Conservation (phyloP, 2,888 invertebrate species). For the Bombyx huttoni region DNA sequence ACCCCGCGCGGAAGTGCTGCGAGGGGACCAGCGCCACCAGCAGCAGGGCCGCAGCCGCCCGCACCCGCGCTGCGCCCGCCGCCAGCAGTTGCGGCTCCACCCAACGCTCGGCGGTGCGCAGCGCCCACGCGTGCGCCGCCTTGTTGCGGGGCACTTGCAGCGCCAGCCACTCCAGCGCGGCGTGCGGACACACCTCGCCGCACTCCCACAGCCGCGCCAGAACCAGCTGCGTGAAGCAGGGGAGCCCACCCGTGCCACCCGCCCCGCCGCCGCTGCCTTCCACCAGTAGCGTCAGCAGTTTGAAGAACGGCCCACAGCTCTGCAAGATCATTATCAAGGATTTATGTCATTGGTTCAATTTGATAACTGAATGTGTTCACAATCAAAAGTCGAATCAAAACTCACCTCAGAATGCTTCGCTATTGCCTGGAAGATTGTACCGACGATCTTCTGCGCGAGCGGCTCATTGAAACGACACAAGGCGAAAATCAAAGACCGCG, state of each 20-base stretch:
- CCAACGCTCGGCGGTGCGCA: slow-evolving; percentile 94
- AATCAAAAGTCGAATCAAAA: background rate
- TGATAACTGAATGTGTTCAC: too few relatives aligned
- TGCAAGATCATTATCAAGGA: slow-evolving; percentile 27
- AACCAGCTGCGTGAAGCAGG: slow-evolving; percentile 92
- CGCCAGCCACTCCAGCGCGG: slow-evolving; percentile 93
- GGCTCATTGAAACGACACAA: slow-evolving; percentile 93
- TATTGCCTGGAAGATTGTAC: slow-evolving; percentile 92
- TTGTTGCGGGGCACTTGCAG: slow-evolving; percentile 89
- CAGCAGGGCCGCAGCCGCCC: slow-evolving; percentile 88
- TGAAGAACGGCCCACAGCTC: slow-evolving; percentile 93
- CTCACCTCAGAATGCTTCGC: slow-evolving; percentile 89
- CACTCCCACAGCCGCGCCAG: slow-evolving; percentile 91
- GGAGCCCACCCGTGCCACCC: slow-evolving; percentile 79
- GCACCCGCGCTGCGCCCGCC: slow-evolving; percentile 87
- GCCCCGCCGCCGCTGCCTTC: slow-evolving; percentile 79
- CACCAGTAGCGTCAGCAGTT: slow-evolving; percentile 88
- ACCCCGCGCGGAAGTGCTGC: slow-evolving; percentile 90
- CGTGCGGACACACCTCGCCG: slow-evolving; percentile 91
- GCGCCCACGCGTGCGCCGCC: slow-evolving; percentile 90
- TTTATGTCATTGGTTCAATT: too few relatives aligned
- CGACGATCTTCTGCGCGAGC: slow-evolving; percentile 88
- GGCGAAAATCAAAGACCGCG: slow-evolving; percentile 91
- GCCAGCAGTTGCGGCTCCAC: slow-evolving; percentile 90
- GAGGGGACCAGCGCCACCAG: slow-evolving; percentile 93